Evolutionary conservation across 2,113 vertebrate genomes (phyloP).

Genomic region (Semicossyphus pulcher): DNA sequence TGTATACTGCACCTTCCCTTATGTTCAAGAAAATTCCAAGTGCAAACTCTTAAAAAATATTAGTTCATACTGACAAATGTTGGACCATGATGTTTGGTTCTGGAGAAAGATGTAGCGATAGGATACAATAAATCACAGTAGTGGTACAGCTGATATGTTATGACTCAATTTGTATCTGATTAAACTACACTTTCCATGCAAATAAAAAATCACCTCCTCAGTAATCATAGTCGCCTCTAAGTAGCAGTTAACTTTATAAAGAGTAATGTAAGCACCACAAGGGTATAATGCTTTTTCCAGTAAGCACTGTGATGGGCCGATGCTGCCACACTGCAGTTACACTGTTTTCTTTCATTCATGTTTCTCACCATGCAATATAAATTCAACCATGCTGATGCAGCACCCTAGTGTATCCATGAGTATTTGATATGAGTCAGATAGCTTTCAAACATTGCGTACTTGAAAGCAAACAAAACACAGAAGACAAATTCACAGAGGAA

Average conservation of each 20-base stretch:
- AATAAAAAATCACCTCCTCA: neutral
- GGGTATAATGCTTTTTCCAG: neutral
- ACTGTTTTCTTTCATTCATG: slow-evolving; percentile 11
- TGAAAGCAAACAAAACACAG: too few species aligned
- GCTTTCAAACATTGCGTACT: too few species aligned
- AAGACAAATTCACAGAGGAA: neutral
- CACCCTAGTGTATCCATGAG: neutral
- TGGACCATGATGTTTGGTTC: too few species aligned
- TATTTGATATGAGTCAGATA: too few species aligned
- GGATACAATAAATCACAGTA: too few species aligned
- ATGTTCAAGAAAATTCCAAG: too few species aligned
- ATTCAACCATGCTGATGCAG: neutral
- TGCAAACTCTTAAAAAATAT: too few species aligned
- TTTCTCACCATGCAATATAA: too few species aligned
- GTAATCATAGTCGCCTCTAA: neutral
- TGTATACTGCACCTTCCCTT: neutral
- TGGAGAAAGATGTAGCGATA: too few species aligned
- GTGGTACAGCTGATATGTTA: too few species aligned
- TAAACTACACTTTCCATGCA: neutral
- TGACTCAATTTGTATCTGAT: neutral
- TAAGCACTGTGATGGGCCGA: neutral
- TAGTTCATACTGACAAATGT: too few species aligned
- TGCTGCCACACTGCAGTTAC: neutral
- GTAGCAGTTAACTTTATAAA: neutral
- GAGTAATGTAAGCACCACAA: neutral